Evolutionary conservation across 2,113 vertebrate species (phyloP).

Genomic region (Labeo rohita): DNA sequence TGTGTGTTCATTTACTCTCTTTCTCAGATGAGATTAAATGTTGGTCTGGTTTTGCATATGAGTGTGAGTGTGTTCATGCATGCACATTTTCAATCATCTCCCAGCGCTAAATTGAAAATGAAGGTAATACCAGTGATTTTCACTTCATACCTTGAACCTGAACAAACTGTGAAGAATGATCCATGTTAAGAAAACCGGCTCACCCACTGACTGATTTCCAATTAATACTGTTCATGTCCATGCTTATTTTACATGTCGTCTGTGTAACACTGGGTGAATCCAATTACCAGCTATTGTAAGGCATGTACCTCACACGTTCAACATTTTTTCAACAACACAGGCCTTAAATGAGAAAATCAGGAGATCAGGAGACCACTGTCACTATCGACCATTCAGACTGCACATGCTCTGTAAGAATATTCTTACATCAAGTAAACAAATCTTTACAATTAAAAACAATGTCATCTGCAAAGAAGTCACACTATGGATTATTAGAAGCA

Average conservation of each 20-base stretch:
- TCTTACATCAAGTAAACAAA: no score
- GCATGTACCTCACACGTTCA: not conserved
- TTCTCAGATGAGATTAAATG: constrained; percentile 19
- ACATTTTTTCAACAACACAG: not conserved
- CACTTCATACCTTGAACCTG: not conserved
- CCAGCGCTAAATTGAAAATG: not conserved
- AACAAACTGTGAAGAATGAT: not conserved
- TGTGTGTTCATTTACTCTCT: constrained; percentile 37
- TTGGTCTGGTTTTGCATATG: not conserved
- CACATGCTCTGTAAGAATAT: no score
- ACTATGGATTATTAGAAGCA: no score
- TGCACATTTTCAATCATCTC: not conserved
- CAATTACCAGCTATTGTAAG: constrained; percentile 8
- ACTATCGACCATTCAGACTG: no score
- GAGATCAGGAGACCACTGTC: not conserved
- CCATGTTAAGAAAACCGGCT: not conserved
- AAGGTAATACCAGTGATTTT: not conserved
- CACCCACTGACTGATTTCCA: not conserved
- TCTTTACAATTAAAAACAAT: no score
- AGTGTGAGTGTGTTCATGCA: not conserved
- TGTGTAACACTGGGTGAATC: not conserved
- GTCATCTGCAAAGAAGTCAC: no score
- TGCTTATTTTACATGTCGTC: constrained; percentile 1
- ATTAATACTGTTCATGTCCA: not conserved
- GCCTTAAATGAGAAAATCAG: not conserved